phyloP scores from a whole-genome alignment of 2,888 invertebrate species.

The Rotaria magnacalcarata region DNA sequence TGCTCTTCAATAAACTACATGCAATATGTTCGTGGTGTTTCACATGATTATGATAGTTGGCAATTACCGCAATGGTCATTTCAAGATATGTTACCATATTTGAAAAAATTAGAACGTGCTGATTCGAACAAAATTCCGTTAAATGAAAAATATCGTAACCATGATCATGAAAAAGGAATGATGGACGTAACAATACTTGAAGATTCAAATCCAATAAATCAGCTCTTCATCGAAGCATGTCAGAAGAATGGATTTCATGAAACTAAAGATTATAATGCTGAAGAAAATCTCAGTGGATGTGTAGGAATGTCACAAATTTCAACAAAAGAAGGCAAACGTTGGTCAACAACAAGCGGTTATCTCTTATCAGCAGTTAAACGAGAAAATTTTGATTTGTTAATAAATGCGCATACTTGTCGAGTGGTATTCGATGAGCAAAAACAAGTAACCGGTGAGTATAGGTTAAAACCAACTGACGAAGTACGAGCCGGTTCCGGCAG shows the following conservation, averaged over 20 bases:
- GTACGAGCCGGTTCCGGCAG: too few species aligned
- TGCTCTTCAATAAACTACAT: background rate
- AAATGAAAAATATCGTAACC: background rate
- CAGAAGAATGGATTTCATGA: background rate
- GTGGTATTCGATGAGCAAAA: slow-evolving; percentile 48
- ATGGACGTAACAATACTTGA: background rate
- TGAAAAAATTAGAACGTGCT: background rate
- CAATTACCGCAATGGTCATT: background rate
- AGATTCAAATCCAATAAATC: background rate
- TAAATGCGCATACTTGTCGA: slow-evolving; percentile 49
- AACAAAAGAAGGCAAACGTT: slow-evolving; percentile 50
- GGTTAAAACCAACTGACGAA: too few species aligned
- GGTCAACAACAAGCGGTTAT: slow-evolving; percentile 54
- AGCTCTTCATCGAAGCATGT: background rate
- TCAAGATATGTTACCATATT: background rate
- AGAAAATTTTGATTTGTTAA: slow-evolving; percentile 50
- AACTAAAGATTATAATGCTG: background rate
- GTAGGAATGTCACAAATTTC: background rate
- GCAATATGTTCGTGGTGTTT: background rate
- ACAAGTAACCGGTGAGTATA: background rate
- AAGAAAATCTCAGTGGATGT: background rate
- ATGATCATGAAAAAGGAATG: background rate
- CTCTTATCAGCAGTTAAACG: slow-evolving; percentile 51
- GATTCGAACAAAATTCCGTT: background rate
- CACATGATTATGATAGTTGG: background rate